A percentile compares a stretch with the other conserved stretches of the same genome.
Conservation (phyloP, 2,888 invertebrate species). For the Choristoneura rosaceana region DNA sequence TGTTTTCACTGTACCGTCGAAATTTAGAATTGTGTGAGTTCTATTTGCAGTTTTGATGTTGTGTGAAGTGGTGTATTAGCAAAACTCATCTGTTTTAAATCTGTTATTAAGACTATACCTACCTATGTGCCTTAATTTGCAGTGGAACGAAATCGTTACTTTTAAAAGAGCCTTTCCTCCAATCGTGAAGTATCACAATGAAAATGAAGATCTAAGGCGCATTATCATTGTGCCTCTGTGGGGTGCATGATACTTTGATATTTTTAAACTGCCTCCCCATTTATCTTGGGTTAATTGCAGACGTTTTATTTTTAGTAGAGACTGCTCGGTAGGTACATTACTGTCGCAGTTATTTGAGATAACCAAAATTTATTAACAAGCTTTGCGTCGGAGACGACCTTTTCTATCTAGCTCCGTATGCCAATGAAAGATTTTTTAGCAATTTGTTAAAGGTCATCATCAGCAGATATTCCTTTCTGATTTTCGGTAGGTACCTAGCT, state of each 20-base stretch:
- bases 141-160: conserved; percentile 26
- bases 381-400: background rate
- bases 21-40: background rate
- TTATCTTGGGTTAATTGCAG: conserved; percentile 36
- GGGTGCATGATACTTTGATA: conserved; percentile 45
- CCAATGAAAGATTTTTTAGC: conserved; percentile 4
- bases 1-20: background rate
- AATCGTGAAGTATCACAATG: conserved; percentile 30
- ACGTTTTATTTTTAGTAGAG: conserved; percentile 26
- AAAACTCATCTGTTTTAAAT: conserved; percentile 13
- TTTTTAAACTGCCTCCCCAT: conserved; percentile 34
- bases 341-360: conserved; percentile 25
- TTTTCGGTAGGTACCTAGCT: background rate
- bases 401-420: conserved; percentile 9
- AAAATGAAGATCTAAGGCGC: conserved; percentile 45
- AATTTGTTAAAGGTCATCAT: background rate
- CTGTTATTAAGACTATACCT: conserved; percentile 7
- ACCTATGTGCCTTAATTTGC: background rate
- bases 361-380: conserved; percentile 26
- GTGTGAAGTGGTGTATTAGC: background rate
- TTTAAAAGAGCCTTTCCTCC: conserved; percentile 3
- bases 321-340: conserved; percentile 5
- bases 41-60: background rate
- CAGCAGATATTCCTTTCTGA: background rate
- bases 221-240: conserved; percentile 26